These are phyloP conservation scores for Ophiothrix spiculata DNA, from an alignment of 35 echinoderm and acorn worm genomes.

Conservation along the genomic window DNA sequence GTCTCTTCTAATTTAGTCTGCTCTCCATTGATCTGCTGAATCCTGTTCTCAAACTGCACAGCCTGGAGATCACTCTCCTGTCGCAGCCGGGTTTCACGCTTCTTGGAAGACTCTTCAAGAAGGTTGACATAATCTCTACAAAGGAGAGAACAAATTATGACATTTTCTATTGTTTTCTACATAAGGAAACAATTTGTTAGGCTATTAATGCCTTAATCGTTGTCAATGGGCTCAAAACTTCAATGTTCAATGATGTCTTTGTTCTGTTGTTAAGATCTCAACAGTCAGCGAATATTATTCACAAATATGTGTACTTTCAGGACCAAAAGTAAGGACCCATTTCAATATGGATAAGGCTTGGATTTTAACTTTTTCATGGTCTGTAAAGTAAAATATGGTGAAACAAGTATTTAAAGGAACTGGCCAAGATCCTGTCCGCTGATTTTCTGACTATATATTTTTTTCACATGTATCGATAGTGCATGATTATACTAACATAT, in stretches of 20 bases:
- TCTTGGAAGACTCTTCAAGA: slow-evolving; percentile 52
- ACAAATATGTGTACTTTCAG: background rate
- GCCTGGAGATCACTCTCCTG: slow-evolving; percentile 32
- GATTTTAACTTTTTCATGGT: too few species aligned
- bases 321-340: background rate
- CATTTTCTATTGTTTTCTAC: too few species aligned
- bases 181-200: background rate
- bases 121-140: slow-evolving; percentile 44
- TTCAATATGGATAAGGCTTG: too few species aligned
- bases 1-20: slow-evolving; percentile 28
- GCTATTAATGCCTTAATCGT: background rate
- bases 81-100: slow-evolving; percentile 26
- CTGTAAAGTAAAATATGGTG: too few species aligned
- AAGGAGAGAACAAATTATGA: background rate
- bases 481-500: too few species aligned
- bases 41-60: slow-evolving; percentile 49
- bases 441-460: too few species aligned
- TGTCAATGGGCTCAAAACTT: too few species aligned
- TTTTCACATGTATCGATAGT: too few species aligned
- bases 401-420: too few species aligned
- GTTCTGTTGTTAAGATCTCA: background rate
- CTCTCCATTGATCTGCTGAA: slow-evolving; percentile 41
- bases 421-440: too few species aligned
- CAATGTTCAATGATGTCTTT: background rate
- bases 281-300: background rate